phyloP scores from a whole-genome alignment of 2,113 vertebrate genomes.

The Ancistrus triradiatus region DNA sequence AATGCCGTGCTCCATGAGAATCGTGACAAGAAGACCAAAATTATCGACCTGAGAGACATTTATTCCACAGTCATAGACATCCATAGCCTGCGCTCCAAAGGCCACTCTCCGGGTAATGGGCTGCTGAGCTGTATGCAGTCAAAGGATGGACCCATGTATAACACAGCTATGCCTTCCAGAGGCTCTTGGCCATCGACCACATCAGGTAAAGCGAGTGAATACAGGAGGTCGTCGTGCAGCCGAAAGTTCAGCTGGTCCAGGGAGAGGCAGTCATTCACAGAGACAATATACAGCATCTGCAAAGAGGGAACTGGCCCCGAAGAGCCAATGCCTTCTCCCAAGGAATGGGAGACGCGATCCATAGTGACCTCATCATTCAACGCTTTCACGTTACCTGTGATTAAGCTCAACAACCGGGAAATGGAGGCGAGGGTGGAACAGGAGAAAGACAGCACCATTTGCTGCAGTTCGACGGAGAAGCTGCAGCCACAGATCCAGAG shows the following conservation, averaged over 20 bases:
- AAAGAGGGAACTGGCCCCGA: constrained; percentile 67
- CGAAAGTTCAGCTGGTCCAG: constrained; percentile 60
- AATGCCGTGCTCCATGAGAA: constrained; percentile 96
- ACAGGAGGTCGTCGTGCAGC: constrained; percentile 56
- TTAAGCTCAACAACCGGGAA: constrained; percentile 76
- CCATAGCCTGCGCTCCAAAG: constrained; percentile 85
- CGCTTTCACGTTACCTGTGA: constrained; percentile 81
- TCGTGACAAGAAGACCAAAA: constrained; percentile 94
- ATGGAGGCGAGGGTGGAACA: constrained; percentile 60
- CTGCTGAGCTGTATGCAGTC: constrained; percentile 82
- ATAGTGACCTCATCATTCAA: constrained; percentile 83
- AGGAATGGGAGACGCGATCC: constrained; percentile 77
- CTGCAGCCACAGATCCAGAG: constrained; percentile 26
- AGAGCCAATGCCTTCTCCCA: constrained; percentile 56
- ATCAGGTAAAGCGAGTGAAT: constrained; percentile 50
- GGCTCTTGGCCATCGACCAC: constrained; percentile 79
- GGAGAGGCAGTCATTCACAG: constrained; percentile 74
- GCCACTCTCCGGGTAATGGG: constrained; percentile 81
- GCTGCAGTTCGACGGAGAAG: constrained; percentile 43
- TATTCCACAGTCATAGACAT: constrained; percentile 97
- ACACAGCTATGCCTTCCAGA: constrained; percentile 68
- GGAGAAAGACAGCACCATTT: constrained; percentile 8
- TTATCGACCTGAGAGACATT: constrained; percentile 95
- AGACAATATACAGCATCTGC: constrained; percentile 89
- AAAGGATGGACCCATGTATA: constrained; percentile 63